phyloP scores from a whole-genome alignment of 2,797 vertebrate genomes.

The Eulemur rubriventer region DNA sequence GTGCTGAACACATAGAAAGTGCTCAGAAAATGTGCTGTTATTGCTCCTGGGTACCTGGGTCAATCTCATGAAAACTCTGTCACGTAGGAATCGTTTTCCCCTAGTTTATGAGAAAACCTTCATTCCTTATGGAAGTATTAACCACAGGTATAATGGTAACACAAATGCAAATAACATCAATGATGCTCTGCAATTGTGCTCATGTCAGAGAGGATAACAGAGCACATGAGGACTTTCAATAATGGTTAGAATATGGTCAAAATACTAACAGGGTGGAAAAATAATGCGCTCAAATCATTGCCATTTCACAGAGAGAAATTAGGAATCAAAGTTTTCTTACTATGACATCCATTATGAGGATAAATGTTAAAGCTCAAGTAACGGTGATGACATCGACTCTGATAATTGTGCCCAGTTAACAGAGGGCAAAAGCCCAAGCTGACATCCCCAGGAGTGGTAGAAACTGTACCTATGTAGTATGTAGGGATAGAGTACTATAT shows the following conservation, averaged over 20 bases:
- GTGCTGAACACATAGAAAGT: not conserved
- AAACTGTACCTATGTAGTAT: not conserved
- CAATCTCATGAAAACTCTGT: not conserved
- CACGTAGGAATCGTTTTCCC: not conserved
- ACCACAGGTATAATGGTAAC: not conserved
- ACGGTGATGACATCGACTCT: not conserved
- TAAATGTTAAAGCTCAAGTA: not conserved
- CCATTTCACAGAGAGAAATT: not conserved
- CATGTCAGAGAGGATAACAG: not conserved
- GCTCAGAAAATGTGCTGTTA: constrained; percentile 12
- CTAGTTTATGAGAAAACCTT: constrained; percentile 24
- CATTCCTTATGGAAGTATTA: not conserved
- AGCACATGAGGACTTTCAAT: not conserved
- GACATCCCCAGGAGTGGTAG: not conserved
- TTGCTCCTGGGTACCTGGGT: not conserved
- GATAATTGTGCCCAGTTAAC: not conserved
- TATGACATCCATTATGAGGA: not conserved
- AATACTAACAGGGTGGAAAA: not conserved
- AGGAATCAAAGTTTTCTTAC: constrained; percentile 16
- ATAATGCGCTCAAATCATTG: not conserved
- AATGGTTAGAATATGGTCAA: not conserved
- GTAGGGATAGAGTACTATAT: not conserved
- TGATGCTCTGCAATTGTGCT: not conserved
- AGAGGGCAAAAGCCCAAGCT: not conserved
- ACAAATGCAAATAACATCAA: not conserved